Percentiles rank a stretch among this genome's conserved stretches.
Conservation (phyloP, 1,140 invertebrate genomes). For the Neotoxoptera formosana region DNA sequence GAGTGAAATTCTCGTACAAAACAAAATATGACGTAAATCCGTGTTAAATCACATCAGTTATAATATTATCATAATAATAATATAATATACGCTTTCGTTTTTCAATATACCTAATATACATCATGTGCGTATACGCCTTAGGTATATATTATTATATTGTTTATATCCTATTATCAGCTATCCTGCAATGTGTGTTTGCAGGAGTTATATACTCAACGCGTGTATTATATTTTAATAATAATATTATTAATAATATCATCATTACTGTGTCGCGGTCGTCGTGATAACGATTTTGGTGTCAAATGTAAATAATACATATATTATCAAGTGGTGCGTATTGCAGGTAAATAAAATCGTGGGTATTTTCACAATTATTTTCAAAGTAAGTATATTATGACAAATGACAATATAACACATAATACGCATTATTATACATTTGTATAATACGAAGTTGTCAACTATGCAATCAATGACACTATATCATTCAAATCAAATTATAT, state of each 20-base stretch:
- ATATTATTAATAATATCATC: not conserved
- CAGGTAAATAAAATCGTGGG: not conserved
- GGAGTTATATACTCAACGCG: not conserved
- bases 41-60: not conserved
- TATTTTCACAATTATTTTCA: not conserved
- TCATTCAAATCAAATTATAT: not conserved
- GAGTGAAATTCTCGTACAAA: constrained; percentile 12
- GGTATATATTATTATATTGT: not conserved
- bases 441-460: too few species aligned
- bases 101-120: not conserved
- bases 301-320: too few species aligned
- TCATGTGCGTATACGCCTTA: not conserved
- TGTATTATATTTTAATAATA: not conserved
- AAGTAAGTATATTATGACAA: too few species aligned
- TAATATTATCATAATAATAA: too few species aligned
- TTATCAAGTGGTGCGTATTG: not conserved
- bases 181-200: not conserved
- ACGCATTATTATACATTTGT: too few species aligned
- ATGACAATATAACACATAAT: not conserved
- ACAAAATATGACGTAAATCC: constrained; percentile 17
- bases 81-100: not conserved
- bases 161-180: not conserved
- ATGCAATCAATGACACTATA: not conserved
- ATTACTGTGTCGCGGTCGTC: not conserved
- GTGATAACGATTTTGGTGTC: not conserved